Evolutionary conservation across 2,888 invertebrate species (phyloP), one percentile per base, ranked within the genome.

Genomic region (Nowickia ferox): DNA sequence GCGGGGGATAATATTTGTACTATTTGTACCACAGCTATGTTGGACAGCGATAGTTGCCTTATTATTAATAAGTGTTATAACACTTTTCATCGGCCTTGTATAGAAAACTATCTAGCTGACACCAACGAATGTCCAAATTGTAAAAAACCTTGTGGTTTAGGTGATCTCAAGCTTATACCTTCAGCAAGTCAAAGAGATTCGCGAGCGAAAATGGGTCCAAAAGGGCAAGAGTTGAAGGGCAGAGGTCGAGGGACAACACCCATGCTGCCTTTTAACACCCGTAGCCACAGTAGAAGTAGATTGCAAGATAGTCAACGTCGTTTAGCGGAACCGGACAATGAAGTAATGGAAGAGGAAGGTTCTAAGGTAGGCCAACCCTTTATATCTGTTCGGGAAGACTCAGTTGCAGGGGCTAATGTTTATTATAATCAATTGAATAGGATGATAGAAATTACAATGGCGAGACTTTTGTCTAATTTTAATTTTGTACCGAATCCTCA

Each of bases 21-120:
- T 13, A 19, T 68, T 11, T 68, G 53, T 53, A 40, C 51, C 2
- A 53, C 53, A 0, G 17, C 1, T 3, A 68, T 53, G 40, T 11
- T 19, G 0, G 68, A 68, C 8, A 68, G 11, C 1, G 51, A 53
- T 6, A n/a, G 48, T 22, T 68, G 53, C 13, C 68, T 53, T 9
- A 13, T 51, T 11, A 68, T 68, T 19, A 13, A 19, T n/a, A 68
- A 51, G 13, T 69, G 69, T 42, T 13, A 17, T 13, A 42, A 55
- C 17, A 48, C 17, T 9, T 65, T 65, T 13, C 65, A 65, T 42
- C 53, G 68, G 15, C 42, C 68, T 2, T 69, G 68, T 15, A 69
- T 69, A 19, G 69, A 69, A 3, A 69, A 69, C 15, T 69, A 38
- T 42, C 44, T 69, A 55, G 11, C 69, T 9, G 42, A 55, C 5